These are phyloP conservation scores for Chionodraco myersi DNA, from an alignment of 2,113 vertebrate species.

Conservation along the genomic window DNA sequence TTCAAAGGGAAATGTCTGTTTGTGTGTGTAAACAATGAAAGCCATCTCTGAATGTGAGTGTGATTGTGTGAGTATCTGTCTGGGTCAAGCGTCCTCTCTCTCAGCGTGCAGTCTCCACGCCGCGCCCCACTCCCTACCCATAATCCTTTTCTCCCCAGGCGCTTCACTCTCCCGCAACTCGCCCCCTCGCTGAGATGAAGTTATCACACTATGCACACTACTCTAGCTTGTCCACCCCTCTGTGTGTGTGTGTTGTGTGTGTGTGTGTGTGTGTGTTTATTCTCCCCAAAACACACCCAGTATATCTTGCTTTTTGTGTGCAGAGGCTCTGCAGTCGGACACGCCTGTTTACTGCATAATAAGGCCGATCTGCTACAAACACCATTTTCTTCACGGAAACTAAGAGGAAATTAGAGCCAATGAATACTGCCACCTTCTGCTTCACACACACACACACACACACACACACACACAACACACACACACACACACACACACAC, in stretches of 20 bases:
- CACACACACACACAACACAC: slow-evolving; percentile 16
- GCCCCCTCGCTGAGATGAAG: slow-evolving; percentile 73
- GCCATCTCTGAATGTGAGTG: slow-evolving; percentile 22
- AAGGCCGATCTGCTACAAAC: slow-evolving; percentile 34
- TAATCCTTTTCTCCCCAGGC: slow-evolving; percentile 71
- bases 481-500: too few relatives aligned
- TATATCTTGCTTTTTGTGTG: slow-evolving; percentile 25
- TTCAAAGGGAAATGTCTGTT: neutral
- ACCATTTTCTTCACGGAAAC: slow-evolving; percentile 14
- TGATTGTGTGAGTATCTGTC: slow-evolving; percentile 9
- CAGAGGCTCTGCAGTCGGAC: slow-evolving; percentile 29
- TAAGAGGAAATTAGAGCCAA: slow-evolving; percentile 33
- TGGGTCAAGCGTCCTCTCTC: slow-evolving; percentile 61
- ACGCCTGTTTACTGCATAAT: slow-evolving; percentile 36
- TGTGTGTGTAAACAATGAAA: slow-evolving; percentile 25
- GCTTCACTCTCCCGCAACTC: slow-evolving; percentile 56
- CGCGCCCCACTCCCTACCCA: slow-evolving; percentile 52
- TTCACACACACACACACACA: neutral
- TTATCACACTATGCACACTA: slow-evolving; percentile 67
- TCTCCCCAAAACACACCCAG: slow-evolving; percentile 24
- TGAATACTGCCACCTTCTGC: slow-evolving; percentile 6
- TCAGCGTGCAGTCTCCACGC: slow-evolving; percentile 56
- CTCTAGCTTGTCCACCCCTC: slow-evolving; percentile 31
- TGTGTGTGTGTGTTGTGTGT: neutral
- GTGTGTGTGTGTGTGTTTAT: slow-evolving; percentile 23